Conservation (phyloP, 2,797 vertebrate genomes). For the Eulemur albifrons region DNA sequence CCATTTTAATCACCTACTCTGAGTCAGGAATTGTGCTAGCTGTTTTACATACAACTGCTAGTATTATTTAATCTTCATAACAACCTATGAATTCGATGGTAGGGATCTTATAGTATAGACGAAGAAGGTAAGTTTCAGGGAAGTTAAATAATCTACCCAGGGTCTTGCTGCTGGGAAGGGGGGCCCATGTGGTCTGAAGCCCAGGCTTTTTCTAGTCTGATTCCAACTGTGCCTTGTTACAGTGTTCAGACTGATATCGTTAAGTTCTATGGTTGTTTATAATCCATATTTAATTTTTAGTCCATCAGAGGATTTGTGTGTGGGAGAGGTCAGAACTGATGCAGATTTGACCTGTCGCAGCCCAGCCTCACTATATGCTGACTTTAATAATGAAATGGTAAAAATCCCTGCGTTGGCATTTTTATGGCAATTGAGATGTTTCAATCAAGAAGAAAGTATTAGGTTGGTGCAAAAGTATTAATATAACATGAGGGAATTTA, state of each 20-base stretch:
- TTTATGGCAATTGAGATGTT: not conserved
- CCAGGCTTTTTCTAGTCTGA: not conserved
- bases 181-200: not conserved
- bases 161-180: not conserved
- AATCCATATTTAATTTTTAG: not conserved
- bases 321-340: not conserved
- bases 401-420: not conserved
- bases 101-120: not conserved
- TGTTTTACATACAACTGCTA: not conserved
- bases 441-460: not conserved
- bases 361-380: not conserved
- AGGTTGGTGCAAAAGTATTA: too few species aligned
- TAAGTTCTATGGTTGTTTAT: not conserved
- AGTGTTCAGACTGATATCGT: not conserved
- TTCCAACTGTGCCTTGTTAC: not conserved
- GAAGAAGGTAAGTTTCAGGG: not conserved
- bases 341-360: not conserved
- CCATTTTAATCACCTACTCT: not conserved
- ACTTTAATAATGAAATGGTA: conserved; percentile 17
- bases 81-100: not conserved
- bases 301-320: not conserved
- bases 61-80: not conserved
- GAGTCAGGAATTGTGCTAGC: not conserved
- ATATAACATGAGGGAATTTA: not conserved
- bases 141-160: not conserved